phyloP scores from a whole-genome alignment of 2,888 invertebrate species.

The Drosophila neonasuta region DNA sequence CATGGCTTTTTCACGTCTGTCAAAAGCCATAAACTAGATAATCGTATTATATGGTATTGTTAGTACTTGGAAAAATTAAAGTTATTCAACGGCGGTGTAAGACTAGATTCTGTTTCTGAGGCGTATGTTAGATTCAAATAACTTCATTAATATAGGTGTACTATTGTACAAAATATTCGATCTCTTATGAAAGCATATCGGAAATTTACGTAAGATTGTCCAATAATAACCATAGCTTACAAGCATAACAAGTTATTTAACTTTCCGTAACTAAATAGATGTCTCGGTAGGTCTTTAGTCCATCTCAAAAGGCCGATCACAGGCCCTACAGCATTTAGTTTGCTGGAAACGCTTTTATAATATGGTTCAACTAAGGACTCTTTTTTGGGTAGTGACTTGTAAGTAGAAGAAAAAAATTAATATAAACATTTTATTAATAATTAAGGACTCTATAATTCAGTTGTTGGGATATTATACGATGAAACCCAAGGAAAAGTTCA shows the following conservation, averaged over 20 bases:
- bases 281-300: not conserved
- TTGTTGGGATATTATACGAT: slow-evolving; percentile 1
- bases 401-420: not conserved
- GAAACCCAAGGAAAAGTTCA: not conserved
- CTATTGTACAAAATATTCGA: not conserved
- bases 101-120: too few relatives aligned
- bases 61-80: too few relatives aligned
- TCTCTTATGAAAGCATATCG: slow-evolving; percentile 2
- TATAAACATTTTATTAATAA: not conserved
- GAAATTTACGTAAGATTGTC: slow-evolving; percentile 6
- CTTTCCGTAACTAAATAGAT: slow-evolving; percentile 5
- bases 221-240: not conserved
- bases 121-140: too few relatives aligned
- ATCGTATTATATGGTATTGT: too few relatives aligned
- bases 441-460: not conserved
- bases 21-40: too few relatives aligned
- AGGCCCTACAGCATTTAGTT: not conserved
- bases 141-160: not conserved
- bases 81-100: too few relatives aligned
- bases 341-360: not conserved
- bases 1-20: too few relatives aligned
- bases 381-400: slow-evolving; percentile 8
- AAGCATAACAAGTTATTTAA: slow-evolving; percentile 14
- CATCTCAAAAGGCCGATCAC: slow-evolving; percentile 5
- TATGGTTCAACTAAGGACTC: slow-evolving; percentile 5